Conservation (phyloP, 2,797 vertebrate genomes). For the Poeciliopsis gracilis region DNA sequence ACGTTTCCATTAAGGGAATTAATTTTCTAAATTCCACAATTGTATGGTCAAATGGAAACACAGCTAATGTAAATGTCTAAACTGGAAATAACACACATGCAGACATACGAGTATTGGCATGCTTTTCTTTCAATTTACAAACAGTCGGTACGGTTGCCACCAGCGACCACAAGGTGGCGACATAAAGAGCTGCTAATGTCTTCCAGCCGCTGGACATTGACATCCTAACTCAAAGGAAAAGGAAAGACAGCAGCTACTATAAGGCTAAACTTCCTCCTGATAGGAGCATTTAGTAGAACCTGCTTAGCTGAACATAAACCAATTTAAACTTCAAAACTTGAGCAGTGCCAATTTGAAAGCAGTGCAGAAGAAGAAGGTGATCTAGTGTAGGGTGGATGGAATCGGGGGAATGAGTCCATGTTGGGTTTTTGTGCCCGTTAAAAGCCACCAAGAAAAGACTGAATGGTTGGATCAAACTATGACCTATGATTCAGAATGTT, state of each 20-base stretch:
- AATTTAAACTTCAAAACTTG: not conserved
- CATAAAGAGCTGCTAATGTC: not conserved
- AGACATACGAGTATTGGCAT: not conserved
- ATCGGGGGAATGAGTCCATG: not conserved
- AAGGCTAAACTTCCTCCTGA: not conserved
- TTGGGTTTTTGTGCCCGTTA: not conserved
- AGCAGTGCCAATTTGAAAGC: not conserved
- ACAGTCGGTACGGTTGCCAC: not conserved
- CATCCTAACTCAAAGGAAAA: not conserved
- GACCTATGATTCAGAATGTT: not conserved
- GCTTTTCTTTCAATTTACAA: not conserved
- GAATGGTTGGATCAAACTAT: not conserved
- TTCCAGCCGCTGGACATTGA: not conserved
- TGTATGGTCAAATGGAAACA: too few species aligned
- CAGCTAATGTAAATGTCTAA: not conserved
- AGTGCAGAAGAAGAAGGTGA: not conserved
- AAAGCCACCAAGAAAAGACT: not conserved
- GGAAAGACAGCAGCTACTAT: not conserved
- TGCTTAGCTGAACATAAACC: not conserved
- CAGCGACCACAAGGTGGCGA: not conserved
- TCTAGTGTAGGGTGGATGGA: not conserved
- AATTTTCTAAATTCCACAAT: too few species aligned
- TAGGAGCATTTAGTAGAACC: not conserved
- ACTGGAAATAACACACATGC: not conserved
- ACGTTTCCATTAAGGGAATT: too few species aligned